These are phyloP conservation scores for Pampusana beccarii DNA, from an alignment of 2,113 vertebrate genomes.

Conservation along the genomic window DNA sequence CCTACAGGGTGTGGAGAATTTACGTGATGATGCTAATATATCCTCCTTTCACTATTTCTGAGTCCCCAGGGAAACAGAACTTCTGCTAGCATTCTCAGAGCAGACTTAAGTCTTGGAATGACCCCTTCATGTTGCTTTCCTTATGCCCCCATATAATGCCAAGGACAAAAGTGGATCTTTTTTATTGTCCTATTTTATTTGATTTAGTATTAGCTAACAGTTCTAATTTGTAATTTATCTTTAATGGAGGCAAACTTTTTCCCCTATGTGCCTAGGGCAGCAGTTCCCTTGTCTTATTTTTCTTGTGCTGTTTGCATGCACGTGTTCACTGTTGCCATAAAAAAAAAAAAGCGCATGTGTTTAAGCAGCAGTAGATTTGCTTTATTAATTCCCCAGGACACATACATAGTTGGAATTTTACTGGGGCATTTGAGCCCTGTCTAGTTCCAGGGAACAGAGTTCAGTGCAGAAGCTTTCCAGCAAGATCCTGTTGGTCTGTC, in stretches of 20 bases:
- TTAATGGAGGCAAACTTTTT: neutral
- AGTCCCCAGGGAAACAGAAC: neutral
- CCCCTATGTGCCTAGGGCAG: neutral
- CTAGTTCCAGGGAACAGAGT: neutral
- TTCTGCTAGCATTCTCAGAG: neutral
- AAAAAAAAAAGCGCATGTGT: neutral
- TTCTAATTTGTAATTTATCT: neutral
- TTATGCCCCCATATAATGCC: neutral
- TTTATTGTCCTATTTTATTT: neutral
- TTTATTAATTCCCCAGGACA: neutral
- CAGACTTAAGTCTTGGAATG: neutral
- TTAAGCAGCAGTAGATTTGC: neutral
- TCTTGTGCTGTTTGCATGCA: neutral
- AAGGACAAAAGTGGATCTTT: neutral
- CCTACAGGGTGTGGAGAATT: neutral
- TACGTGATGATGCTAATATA: neutral
- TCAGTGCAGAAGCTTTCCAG: neutral
- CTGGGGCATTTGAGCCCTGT: neutral
- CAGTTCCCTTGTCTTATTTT: neutral
- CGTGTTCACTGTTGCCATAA: neutral
- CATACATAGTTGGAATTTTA: neutral
- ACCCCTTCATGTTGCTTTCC: neutral
- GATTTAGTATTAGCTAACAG: neutral
- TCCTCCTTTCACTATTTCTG: neutral
- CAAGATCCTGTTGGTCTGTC: neutral